These are phyloP conservation scores for Sander lucioperca DNA, from an alignment of 2,113 vertebrate species.

Conservation along the genomic window DNA sequence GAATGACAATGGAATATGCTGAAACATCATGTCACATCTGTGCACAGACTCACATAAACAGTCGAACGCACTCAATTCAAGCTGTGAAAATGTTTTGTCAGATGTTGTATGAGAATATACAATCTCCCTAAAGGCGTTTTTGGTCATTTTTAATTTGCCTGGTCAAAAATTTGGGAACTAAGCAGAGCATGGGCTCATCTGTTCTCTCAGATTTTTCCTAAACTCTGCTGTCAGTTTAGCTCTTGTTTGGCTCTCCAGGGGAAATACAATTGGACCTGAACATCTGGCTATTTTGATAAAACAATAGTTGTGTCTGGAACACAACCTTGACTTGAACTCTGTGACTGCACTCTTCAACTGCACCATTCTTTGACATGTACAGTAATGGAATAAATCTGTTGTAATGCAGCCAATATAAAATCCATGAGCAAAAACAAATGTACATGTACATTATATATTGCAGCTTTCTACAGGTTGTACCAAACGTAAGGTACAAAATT, in stretches of 20 bases:
- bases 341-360: slow-evolving; percentile 5
- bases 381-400: background rate
- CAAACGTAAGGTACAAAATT: background rate
- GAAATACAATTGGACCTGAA: slow-evolving; percentile 28
- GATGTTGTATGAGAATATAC: background rate
- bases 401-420: slow-evolving; percentile 1
- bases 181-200: background rate
- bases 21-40: slow-evolving; percentile 46
- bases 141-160: slow-evolving; percentile 17
- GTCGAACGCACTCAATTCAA: background rate
- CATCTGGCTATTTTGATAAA: slow-evolving; percentile 47
- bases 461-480: no score
- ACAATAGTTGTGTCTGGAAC: slow-evolving; percentile 30
- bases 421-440: background rate
- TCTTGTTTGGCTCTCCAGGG: slow-evolving; percentile 21
- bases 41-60: background rate
- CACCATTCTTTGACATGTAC: background rate
- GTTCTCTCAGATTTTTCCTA: background rate
- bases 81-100: slow-evolving; percentile 29
- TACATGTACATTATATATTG: background rate
- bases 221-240: slow-evolving; percentile 1
- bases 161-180: background rate
- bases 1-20: slow-evolving; percentile 52
- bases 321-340: slow-evolving; percentile 5
- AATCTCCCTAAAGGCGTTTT: background rate